Base-by-base conservation (phyloP, 2,797 vertebrate genomes). In the Halcyon smyrnensis region DNA sequence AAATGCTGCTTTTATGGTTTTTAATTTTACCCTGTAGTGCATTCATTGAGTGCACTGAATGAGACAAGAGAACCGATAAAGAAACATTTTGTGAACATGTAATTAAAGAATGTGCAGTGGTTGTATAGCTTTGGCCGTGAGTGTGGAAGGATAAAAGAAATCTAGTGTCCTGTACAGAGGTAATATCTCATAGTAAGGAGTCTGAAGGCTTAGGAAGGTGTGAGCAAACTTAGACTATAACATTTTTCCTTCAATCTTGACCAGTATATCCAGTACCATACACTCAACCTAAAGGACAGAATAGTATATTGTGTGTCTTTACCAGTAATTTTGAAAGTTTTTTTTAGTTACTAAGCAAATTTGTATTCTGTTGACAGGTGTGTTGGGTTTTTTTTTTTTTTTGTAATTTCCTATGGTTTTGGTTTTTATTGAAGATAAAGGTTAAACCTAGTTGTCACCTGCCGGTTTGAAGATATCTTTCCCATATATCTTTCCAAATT, bases 101-200 rank as follows among this genome's bases (percentile, higher is more conserved):
- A 45, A 50, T 57, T 51, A 63, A 51, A 19, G 51, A 68, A 43
- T 20, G 11, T 69, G 16, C 4, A 2, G 20, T 45, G 19, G 16
- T 77, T 18, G 14, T 9, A 8, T 53, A 54, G 45, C 39, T 85
- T 41, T 87, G 87, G 50, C 16, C 8, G 12, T 30, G 23, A 48
- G 23, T 0, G 23, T 0, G 0, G 28, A 82, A 73, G 21, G 34
- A 34, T 45, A 6, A 9, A 53, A 64, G 37, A 41, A 81, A 56
- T 50, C 17, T 20, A 80, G 32, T 51, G 56, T 67, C 67, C 73
- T 62, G 19, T 45, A 48, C 30, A 28, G 34, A 34, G 17, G 5
- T 36, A 17, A 4, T 43, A 41, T 11, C 7, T 69, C 63, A 8
- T 34, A 46, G 23, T 51, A 24, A 50, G 32, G 28, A 25, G 46